phyloP scores from a whole-genome alignment of 2,888 invertebrate species.

The Adineta ricciae region DNA sequence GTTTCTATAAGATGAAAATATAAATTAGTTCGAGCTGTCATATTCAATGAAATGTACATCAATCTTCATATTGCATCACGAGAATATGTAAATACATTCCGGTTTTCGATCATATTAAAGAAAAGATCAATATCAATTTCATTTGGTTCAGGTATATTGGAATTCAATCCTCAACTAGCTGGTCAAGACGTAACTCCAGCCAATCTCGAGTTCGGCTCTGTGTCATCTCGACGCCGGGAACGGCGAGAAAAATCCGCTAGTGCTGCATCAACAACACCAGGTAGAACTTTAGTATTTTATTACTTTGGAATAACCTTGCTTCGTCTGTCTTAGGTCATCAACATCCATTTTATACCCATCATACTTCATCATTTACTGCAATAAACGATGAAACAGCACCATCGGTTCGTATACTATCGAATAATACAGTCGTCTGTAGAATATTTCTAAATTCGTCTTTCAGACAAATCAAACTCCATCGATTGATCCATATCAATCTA shows the following conservation, averaged over 20 bases:
- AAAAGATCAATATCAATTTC: background rate
- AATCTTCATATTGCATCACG: background rate
- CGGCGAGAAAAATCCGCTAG: background rate
- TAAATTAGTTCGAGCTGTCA: background rate
- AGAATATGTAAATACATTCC: background rate
- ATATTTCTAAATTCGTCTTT: background rate
- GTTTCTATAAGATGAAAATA: background rate
- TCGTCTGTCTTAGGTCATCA: background rate
- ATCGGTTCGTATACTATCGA: background rate
- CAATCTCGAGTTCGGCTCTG: constrained; percentile 62
- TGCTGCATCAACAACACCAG: background rate
- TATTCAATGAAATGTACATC: background rate
- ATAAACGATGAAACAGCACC: background rate
- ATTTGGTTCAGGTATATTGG: constrained; percentile 53
- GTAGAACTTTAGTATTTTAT: background rate
- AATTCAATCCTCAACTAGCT: constrained; percentile 74
- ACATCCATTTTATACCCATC: background rate
- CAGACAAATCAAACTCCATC: background rate
- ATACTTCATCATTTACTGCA: background rate
- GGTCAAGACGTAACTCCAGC: constrained; percentile 76
- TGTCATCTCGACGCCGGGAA: background rate
- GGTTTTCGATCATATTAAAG: background rate
- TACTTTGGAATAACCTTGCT: background rate
- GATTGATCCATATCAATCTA: background rate
- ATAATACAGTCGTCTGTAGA: too few species aligned